Conservation (phyloP, 2,113 vertebrate genomes). For the Callaeas wilsoni region DNA sequence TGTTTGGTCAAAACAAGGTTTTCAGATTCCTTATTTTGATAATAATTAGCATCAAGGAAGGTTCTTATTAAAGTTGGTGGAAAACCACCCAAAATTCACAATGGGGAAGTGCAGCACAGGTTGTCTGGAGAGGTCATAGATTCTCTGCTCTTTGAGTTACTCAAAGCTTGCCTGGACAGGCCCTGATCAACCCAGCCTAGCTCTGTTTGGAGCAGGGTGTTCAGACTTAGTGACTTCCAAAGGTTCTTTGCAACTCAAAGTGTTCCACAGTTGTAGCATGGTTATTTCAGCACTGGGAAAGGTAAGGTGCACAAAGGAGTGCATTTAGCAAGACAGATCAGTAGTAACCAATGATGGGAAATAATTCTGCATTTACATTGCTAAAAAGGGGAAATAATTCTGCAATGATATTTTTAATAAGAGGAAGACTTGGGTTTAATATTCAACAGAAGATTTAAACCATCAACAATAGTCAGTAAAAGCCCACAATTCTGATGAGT, state of each 20-base stretch:
- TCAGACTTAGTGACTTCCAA: background rate
- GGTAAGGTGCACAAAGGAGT: background rate
- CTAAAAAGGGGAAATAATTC: background rate
- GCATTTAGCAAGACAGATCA: background rate
- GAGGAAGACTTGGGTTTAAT: background rate
- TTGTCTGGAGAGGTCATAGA: background rate
- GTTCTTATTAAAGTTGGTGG: background rate
- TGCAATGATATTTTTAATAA: background rate
- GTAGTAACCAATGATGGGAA: background rate
- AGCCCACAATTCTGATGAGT: background rate
- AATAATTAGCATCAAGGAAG: background rate
- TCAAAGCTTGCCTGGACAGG: background rate
- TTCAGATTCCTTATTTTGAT: background rate
- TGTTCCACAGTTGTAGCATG: background rate
- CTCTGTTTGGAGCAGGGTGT: background rate
- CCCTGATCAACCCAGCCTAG: background rate
- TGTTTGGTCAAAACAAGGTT: background rate
- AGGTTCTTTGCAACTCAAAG: background rate
- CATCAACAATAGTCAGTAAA: background rate
- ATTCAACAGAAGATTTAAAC: background rate
- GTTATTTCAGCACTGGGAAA: background rate
- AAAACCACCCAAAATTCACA: background rate
- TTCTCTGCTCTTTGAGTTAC: background rate
- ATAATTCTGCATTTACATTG: background rate
- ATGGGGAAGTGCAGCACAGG: background rate